Percentiles rank a stretch among this genome's conserved stretches.
Conservation (phyloP, 2,113 vertebrate genomes). For the Saimiri boliviensis region DNA sequence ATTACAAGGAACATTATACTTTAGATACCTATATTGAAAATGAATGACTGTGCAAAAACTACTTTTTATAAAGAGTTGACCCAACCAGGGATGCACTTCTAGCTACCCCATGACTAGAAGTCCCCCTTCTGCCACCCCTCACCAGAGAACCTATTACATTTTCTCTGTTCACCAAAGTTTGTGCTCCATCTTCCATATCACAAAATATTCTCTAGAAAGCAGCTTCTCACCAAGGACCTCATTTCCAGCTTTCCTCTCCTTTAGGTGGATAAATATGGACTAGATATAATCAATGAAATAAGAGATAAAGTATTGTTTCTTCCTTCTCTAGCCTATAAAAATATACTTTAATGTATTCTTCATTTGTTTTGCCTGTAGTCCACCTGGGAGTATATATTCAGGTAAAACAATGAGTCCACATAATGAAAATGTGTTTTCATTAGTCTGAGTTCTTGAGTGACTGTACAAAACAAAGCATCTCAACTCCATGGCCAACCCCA, state of each 20-base stretch:
- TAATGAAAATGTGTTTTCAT: background rate
- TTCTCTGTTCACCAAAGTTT: background rate
- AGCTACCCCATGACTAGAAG: background rate
- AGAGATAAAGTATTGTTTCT: background rate
- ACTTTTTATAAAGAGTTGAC: background rate
- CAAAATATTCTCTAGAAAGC: background rate
- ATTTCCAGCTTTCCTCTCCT: background rate
- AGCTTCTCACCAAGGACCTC: background rate
- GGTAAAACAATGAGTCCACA: background rate
- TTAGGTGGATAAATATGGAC: background rate
- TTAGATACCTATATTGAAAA: background rate
- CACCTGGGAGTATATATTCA: background rate
- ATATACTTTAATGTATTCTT: background rate
- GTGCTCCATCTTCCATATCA: background rate
- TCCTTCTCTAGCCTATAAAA: background rate
- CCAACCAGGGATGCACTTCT: background rate
- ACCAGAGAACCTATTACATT: background rate
- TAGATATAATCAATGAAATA: background rate
- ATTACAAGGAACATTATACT: background rate
- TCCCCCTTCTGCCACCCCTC: accelerated
- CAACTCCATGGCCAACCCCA: background rate
- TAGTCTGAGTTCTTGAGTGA: background rate
- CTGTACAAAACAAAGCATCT: background rate
- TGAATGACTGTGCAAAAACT: background rate
- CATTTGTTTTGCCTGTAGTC: background rate